Percentiles rank a stretch among this genome's conserved stretches.
Evolutionary conservation across 2,797 vertebrate genomes (phyloP).

Genomic region (Bryconaethiops microstoma): DNA sequence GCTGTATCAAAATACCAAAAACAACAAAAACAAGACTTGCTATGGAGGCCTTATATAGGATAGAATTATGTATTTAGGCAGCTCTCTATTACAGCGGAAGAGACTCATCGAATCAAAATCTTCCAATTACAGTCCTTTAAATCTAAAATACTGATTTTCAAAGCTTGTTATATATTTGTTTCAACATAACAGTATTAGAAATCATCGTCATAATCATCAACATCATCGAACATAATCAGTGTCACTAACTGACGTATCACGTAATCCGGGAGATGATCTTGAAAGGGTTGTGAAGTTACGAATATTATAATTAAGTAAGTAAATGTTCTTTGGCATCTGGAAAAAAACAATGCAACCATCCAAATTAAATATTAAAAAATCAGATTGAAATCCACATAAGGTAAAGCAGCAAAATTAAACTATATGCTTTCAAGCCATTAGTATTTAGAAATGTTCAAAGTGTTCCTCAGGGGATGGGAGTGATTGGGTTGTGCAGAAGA

Average conservation of each 20-base stretch:
- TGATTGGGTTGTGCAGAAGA: not conserved
- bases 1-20: too few relatives aligned
- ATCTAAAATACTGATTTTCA: too few relatives aligned
- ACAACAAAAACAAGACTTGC: not conserved
- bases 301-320: not conserved
- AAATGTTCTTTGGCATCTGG: not conserved
- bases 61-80: too few relatives aligned
- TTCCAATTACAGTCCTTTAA: too few relatives aligned
- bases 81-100: not conserved
- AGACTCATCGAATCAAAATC: too few relatives aligned
- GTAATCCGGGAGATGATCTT: too few relatives aligned
- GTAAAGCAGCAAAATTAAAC: too few relatives aligned
- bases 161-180: not conserved
- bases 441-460: too few relatives aligned
- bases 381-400: not conserved
- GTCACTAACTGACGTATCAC: not conserved
- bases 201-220: not conserved
- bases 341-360: too few relatives aligned
- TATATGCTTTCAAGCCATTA: too few relatives aligned
- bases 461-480: too few relatives aligned
- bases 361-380: not conserved
- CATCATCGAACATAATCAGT: not conserved
- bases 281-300: not conserved
- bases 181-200: too few relatives aligned
- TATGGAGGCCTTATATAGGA: not conserved